Conservation (phyloP, 2,797 vertebrate genomes). For the Enteromius fasciolatus region DNA sequence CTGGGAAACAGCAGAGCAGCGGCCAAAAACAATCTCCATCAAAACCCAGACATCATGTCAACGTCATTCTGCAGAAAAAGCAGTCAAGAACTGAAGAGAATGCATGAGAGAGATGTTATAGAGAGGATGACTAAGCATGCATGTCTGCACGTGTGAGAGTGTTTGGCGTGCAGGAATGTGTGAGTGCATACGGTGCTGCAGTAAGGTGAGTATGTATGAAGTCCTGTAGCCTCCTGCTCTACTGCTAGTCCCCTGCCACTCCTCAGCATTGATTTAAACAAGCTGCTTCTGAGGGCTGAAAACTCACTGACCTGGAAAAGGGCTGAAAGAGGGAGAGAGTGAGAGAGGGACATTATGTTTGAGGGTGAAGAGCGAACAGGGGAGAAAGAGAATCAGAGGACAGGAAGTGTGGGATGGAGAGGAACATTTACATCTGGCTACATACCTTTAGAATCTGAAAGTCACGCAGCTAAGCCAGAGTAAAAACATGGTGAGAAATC, state of each 20-base stretch:
- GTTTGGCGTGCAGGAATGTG: conserved; percentile 9
- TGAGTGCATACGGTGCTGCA: conserved; percentile 29
- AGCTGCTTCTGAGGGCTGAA: conserved; percentile 56
- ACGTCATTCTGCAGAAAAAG: conserved; percentile 47
- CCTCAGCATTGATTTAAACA: conserved; percentile 63
- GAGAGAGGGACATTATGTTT: conserved; percentile 21
- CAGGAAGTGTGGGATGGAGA: background rate
- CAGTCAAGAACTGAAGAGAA: conserved; percentile 3
- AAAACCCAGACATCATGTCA: conserved; percentile 43
- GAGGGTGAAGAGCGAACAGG: background rate
- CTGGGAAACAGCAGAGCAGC: conserved; percentile 39
- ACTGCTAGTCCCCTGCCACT: conserved; percentile 54
- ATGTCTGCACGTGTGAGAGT: conserved; percentile 35
- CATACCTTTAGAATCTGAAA: background rate
- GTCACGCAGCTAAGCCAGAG: background rate
- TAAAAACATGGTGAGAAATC: no score
- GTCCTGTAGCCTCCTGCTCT: conserved; percentile 8
- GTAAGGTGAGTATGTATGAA: conserved; percentile 40
- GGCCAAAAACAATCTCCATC: conserved; percentile 55
- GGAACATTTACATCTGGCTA: background rate
- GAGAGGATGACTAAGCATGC: conserved; percentile 40
- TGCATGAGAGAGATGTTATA: conserved; percentile 40
- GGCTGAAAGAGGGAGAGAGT: conserved; percentile 15
- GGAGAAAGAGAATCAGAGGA: background rate
- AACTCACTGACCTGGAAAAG: conserved; percentile 60